Evolutionary conservation across 2,113 vertebrate genomes (phyloP), one percentile per base, ranked within the genome.

Genomic region (Mus pahari): DNA sequence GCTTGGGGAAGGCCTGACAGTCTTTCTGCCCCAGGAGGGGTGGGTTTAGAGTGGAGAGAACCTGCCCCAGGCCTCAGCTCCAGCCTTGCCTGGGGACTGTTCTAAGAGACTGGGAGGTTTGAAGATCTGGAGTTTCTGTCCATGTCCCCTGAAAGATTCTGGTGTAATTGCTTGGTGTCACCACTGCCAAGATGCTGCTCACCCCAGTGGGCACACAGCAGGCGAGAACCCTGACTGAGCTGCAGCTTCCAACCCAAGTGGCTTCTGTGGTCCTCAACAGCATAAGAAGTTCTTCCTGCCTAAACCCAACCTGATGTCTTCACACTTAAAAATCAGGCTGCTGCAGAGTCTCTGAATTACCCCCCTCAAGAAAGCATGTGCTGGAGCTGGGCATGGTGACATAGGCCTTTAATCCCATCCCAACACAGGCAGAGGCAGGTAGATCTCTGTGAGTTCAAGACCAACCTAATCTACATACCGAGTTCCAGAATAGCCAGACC

Each of bases 161-260:
- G n/a, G n/a, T 4, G 24, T n/a, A 82, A 39, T 20, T 39, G 9
- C 55, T 58, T 82, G 36, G 22, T 42, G 36, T 81, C 78, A 58
- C 33, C 81, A 62, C 22, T 3, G 0, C 70, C 12, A 42, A 2
- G 33, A 2, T 7, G 19, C 78, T 4, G 33, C 36, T 31, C 20
- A 0, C 92, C 8, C 45, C 13, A 11, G 0, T 0, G 5, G 31
- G 31, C 12, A 13, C 5, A 9, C 45, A 1, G 0, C n/a, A 58
- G 78, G 36, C 33, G n/a, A n/a, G 53, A 24, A 58, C 13, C 78
- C 53, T n/a, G 19, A 31, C 1, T 6, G 11, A 0, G 7, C 81
- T 36, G 1, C 6, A 39, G 58, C 14, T 68, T 31, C 62, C 60
- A 33, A 22, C 10, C 28, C 75, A 53, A 26, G 50, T 22, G 39